Percentiles rank a stretch among this genome's conserved stretches.
Evolutionary conservation across 23 tunicate species (phyloP).

Genomic region (Styela plicata): DNA sequence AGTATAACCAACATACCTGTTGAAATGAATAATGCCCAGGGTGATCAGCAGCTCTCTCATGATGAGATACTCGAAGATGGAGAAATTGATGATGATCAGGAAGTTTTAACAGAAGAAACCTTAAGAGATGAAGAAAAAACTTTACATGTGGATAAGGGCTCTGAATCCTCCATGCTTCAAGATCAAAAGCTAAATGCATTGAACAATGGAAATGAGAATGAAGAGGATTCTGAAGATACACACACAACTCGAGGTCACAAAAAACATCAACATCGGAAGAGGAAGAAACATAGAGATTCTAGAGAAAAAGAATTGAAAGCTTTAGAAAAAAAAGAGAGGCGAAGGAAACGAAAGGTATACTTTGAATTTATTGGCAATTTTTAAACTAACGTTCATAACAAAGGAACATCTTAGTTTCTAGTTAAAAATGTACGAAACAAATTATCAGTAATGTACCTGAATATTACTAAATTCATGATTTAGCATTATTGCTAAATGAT

Average conservation of each 20-base stretch:
- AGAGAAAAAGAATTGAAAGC: conserved; percentile 55
- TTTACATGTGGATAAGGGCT: not conserved
- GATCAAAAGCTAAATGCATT: not conserved
- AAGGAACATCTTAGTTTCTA: not conserved
- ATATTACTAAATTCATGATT: not conserved
- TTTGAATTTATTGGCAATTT: not conserved
- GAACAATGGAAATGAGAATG: conserved; percentile 6
- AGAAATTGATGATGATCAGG: conserved; percentile 72
- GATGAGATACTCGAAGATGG: conserved; percentile 89
- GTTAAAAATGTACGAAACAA: not conserved
- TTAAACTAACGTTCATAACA: not conserved
- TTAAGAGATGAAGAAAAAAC: not conserved
- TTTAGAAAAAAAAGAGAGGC: conserved; percentile 71
- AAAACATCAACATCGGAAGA: conserved; percentile 48
- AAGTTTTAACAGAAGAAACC: conserved; percentile 16
- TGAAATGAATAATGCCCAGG: not conserved
- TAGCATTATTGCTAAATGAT: not conserved
- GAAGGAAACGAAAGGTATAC: conserved; percentile 77
- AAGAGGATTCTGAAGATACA: conserved; percentile 34
- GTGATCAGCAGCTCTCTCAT: not conserved
- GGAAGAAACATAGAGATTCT: conserved; percentile 51
- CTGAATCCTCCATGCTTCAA: not conserved
- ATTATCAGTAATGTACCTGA: not conserved
- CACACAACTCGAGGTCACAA: conserved; percentile 49
- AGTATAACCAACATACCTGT: conserved; percentile 5